Conservation (phyloP, 2,797 vertebrate species). For the Melanogrammus aeglefinus region DNA sequence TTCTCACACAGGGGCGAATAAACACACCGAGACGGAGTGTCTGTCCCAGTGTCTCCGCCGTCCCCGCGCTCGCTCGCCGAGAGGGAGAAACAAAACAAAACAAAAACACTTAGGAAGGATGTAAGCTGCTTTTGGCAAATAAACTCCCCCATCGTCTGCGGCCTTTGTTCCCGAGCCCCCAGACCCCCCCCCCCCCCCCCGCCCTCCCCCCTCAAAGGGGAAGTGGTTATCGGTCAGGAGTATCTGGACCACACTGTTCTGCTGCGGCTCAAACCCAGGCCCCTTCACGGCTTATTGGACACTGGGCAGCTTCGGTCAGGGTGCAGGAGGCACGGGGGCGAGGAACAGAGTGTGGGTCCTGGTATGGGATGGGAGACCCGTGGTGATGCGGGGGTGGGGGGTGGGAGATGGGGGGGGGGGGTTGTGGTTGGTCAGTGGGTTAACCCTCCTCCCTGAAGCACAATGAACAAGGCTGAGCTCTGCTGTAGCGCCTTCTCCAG, state of each 20-base stretch:
- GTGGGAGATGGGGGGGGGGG: too few species aligned
- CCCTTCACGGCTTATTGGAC: conserved; percentile 66
- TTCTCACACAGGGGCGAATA: conserved; percentile 63
- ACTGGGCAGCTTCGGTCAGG: conserved; percentile 17
- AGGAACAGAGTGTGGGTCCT: conserved; percentile 60
- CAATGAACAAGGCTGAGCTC: conserved; percentile 77
- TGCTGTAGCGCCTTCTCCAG: conserved; percentile 82
- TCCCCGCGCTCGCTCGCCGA: conserved; percentile 54
- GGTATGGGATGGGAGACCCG: conserved; percentile 40
- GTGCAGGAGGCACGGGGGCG: conserved; percentile 20
- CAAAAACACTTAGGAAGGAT: conserved; percentile 68
- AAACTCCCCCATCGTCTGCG: conserved; percentile 64
- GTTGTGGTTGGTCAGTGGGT: conserved; percentile 81
- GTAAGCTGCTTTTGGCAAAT: conserved; percentile 77
- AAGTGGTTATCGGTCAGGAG: conserved; percentile 69
- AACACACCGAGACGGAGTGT: conserved; percentile 73
- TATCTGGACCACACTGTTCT: conserved; percentile 76
- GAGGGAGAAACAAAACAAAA: conserved; percentile 45
- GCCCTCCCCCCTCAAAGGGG: conserved; percentile 53
- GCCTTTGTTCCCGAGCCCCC: conserved; percentile 69
- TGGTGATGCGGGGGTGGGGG: conserved; percentile 15
- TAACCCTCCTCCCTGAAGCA: conserved; percentile 73
- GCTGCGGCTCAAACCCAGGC: conserved; percentile 37
- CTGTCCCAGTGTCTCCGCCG: conserved; percentile 71
- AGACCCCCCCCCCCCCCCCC: conserved; percentile 45